Evolutionary conservation across 2,113 vertebrate species (phyloP).

Genomic region (Zosterops borbonicus): DNA sequence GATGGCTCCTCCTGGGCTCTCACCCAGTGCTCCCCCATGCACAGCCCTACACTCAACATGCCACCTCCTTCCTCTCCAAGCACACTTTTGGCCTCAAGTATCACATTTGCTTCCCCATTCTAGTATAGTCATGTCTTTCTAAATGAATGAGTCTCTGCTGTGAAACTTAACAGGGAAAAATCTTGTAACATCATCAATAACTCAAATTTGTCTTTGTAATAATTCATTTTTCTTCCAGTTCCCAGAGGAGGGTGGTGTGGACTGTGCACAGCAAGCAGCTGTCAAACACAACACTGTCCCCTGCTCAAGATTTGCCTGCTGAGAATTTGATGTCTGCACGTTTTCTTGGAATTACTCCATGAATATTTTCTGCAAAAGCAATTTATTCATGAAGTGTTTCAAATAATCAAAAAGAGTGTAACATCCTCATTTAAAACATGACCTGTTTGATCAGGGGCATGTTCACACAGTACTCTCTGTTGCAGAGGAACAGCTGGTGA

Average conservation of each 20-base stretch:
- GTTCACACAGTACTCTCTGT: background rate
- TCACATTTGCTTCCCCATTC: background rate
- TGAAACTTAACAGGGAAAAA: background rate
- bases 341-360: background rate
- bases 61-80: background rate
- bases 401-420: background rate
- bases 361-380: background rate
- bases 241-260: background rate
- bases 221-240: background rate
- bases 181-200: background rate
- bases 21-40: rapidly evolving
- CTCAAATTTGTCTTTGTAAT: background rate
- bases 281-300: background rate
- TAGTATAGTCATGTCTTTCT: background rate
- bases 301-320: background rate
- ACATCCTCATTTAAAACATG: background rate
- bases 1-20: background rate
- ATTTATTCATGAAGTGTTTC: background rate
- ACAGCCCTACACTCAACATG: rapidly evolving
- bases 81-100: background rate
- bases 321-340: background rate
- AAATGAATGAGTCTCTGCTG: background rate
- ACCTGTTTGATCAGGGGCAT: background rate
- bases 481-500: background rate
- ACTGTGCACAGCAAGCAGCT: background rate